These are phyloP conservation scores for Erpobdella octoculata DNA, from an alignment of 2,888 invertebrate genomes.

Conservation along the genomic window DNA sequence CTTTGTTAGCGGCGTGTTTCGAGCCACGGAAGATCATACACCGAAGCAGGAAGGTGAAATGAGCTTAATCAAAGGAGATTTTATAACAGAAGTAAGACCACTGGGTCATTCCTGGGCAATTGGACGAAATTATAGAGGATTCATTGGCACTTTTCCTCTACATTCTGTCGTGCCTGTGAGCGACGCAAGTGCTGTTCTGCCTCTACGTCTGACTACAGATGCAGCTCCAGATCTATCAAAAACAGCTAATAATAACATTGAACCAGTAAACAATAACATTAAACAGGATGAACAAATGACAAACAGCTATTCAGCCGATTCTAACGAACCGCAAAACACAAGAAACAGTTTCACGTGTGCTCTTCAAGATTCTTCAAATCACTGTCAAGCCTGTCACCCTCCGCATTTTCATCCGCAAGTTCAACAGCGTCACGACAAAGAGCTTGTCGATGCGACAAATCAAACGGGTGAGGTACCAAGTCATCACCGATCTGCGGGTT, in stretches of 20 bases:
- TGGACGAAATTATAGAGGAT: conserved; percentile 20
- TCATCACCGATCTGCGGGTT: not conserved
- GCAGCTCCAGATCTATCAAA: not conserved
- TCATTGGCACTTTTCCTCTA: conserved; percentile 13
- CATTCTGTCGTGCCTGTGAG: not conserved
- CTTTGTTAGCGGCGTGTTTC: not conserved
- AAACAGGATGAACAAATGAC: too few relatives aligned
- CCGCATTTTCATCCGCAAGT: too few relatives aligned
- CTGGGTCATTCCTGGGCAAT: not conserved
- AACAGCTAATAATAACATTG: not conserved
- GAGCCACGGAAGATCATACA: not conserved
- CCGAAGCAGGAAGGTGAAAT: conserved; percentile 11
- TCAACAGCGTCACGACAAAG: too few relatives aligned
- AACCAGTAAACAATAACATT: not conserved
- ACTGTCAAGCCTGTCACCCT: too few relatives aligned
- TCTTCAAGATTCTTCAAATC: not conserved
- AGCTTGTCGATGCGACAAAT: too few relatives aligned
- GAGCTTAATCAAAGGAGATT: conserved; percentile 16
- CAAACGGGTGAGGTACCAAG: not conserved
- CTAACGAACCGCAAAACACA: not conserved
- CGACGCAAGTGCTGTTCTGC: not conserved
- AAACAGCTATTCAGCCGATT: too few relatives aligned
- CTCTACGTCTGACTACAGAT: not conserved
- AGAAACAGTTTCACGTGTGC: not conserved
- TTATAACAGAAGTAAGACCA: conserved; percentile 8